Base-by-base conservation (phyloP, 1,140 invertebrate genomes). In the Himalopsyche phryganea region DNA sequence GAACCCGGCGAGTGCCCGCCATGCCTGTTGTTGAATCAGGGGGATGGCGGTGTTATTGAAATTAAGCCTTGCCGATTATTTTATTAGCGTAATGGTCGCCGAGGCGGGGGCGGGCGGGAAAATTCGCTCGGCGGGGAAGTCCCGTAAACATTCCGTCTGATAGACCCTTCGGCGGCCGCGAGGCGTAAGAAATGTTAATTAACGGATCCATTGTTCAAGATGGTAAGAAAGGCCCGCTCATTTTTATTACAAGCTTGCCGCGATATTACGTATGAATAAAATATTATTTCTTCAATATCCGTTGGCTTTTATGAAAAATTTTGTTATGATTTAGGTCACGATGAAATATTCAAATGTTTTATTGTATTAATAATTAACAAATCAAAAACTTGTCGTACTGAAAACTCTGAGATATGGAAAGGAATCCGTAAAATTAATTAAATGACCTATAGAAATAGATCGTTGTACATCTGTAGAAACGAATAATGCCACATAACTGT, bases 141-240 rank as follows among this genome's bases (percentile, higher is more conserved):
- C 48, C 50, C 41, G 55, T 58, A 58, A 58, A 58, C 50, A 47
- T 60, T 48, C 47, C 73, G 74, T 73, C 74, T 75, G 76, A 77
- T 78, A 76, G 75, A 72, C 71, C 72, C 72, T 75, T 74, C 74
- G 76, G 76, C 75, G 74, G 74, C 72, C 75, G 76, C 75, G 75
- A 77, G 75, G 76, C 76, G 76, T 76, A 78, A 78, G 76, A 78
- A 78, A 78, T 78, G 76, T 78, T 78, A 78, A 78, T 78, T 78
- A 78, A 77, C 76, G 73, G 74, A 76, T 72, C 75, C 73, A 78
- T 78, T 78, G 76, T 78, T 78, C 75, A 59, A 58, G 61, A 55
- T 58, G 61, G 56, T 51, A 47, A 45, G 50, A 13, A 32, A 49
- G 41, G 17, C 17, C 45, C 50, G 49, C 45, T 51, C 54, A 62